A percentile compares a stretch with the other conserved stretches of the same genome.
Conservation (phyloP, 1,140 invertebrate genomes). For the Drosophila ercepeae region DNA sequence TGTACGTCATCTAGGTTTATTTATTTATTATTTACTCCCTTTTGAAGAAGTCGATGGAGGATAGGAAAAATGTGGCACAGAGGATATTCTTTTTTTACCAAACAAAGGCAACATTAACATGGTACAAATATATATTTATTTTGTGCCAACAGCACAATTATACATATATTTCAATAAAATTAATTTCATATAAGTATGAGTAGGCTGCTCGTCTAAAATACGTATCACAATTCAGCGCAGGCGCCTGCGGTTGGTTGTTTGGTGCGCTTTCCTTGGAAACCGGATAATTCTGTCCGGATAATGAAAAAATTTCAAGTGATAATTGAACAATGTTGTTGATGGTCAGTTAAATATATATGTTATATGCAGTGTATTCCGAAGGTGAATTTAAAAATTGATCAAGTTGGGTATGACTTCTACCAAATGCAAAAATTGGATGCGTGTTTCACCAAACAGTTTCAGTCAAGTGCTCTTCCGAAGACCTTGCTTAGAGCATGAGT, state of each 20-base stretch:
- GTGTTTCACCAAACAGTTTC: constrained; percentile 25
- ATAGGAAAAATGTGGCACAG: too few species aligned
- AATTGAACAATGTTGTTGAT: constrained; percentile 6
- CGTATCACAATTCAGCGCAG: constrained; percentile 66
- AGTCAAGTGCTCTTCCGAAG: constrained; percentile 27
- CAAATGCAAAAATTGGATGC: constrained; percentile 28
- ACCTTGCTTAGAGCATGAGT: constrained; percentile 15
- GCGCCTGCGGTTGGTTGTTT: neutral
- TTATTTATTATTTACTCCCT: too few species aligned
- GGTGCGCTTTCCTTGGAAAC: neutral
- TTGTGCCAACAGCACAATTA: constrained; percentile 27
- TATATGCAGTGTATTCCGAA: neutral
- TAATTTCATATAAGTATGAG: constrained; percentile 23
- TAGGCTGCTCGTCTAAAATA: constrained; percentile 48
- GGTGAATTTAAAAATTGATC: constrained; percentile 13
- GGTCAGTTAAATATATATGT: constrained; percentile 7
- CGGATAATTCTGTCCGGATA: neutral
- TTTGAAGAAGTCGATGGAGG: too few species aligned
- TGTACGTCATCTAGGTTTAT: too few species aligned
- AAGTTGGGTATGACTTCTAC: constrained; percentile 3
- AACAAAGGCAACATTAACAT: too few species aligned
- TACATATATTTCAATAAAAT: constrained; percentile 26
- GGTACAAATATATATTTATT: constrained; percentile 34
- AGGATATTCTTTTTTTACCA: too few species aligned
- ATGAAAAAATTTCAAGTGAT: constrained; percentile 18